Conservation (phyloP, 2,888 invertebrate species). For the Dusona sp. region DNA sequence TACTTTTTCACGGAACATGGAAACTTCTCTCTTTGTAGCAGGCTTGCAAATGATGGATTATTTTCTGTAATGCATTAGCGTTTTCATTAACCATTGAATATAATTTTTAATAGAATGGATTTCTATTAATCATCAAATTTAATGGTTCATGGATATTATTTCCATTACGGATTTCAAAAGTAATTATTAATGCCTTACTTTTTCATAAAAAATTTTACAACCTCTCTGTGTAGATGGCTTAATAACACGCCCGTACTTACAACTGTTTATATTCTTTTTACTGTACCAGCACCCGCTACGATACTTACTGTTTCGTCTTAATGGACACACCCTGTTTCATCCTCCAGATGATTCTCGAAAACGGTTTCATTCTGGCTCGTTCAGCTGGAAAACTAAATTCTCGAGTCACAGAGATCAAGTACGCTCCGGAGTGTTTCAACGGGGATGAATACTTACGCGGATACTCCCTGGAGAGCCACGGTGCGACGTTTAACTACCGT, state of each 20-base stretch:
- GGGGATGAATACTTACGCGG: conserved; percentile 33
- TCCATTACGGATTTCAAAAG: no score
- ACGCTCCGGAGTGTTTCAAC: conserved; percentile 36
- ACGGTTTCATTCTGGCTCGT: conserved; percentile 53
- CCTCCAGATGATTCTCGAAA: conserved; percentile 48
- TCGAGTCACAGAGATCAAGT: conserved; percentile 12
- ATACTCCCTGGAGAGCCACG: conserved; percentile 23
- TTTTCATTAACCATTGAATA: no score
- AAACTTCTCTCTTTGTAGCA: background rate
- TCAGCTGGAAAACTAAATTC: conserved; percentile 64
- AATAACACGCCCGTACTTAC: background rate
- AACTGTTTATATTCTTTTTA: background rate
- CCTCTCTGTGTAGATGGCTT: background rate
- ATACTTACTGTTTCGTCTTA: conserved; percentile 29
- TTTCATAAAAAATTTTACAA: no score
- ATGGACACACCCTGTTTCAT: conserved; percentile 37
- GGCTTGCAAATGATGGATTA: no score
- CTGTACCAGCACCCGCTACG: background rate
- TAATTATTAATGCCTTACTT: no score
- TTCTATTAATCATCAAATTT: no score
- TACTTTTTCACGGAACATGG: background rate
- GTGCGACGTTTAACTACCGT: conserved; percentile 33
- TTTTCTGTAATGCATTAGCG: no score
- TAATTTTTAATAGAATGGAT: no score
- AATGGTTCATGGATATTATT: no score